A percentile compares a stretch with the other conserved stretches of the same genome.
These are phyloP conservation scores for Bacillus rossius DNA, from an alignment of 1,140 invertebrate species.

Conservation along the genomic window DNA sequence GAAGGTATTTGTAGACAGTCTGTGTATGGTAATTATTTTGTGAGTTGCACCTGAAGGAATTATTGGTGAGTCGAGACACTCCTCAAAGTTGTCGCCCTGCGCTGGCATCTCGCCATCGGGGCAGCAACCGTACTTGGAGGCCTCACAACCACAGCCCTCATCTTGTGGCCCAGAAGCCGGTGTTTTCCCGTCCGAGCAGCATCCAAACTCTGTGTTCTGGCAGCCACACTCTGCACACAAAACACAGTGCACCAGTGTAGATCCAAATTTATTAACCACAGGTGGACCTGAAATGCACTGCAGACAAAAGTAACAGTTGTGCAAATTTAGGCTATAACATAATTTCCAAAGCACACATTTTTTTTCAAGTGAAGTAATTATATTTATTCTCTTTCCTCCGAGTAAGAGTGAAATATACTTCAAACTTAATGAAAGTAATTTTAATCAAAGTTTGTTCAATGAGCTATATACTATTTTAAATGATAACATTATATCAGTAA, in stretches of 20 bases:
- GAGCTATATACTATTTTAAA: too few species aligned
- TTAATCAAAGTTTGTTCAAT: too few species aligned
- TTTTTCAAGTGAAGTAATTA: too few species aligned
- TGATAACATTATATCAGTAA: too few species aligned
- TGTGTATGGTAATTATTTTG: too few species aligned
- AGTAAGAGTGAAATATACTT: too few species aligned
- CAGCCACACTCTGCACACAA: slow-evolving; percentile 67
- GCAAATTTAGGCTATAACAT: neutral
- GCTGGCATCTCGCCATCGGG: slow-evolving; percentile 75
- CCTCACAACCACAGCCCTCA: slow-evolving; percentile 70
- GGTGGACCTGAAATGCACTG: too few species aligned
- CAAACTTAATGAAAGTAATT: too few species aligned
- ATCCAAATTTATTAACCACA: too few species aligned
- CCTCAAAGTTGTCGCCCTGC: slow-evolving; percentile 73
- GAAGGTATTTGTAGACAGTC: too few species aligned
- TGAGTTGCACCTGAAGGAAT: slow-evolving; percentile 51
- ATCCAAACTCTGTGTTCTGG: slow-evolving; percentile 69
- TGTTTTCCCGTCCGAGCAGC: slow-evolving; percentile 79
- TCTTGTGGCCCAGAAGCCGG: slow-evolving; percentile 62
- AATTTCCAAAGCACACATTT: neutral
- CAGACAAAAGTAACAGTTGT: slow-evolving; percentile 4
- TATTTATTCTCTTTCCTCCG: too few species aligned
- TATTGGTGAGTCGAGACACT: slow-evolving; percentile 63
- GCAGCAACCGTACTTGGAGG: slow-evolving; percentile 80
- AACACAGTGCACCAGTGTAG: too few species aligned